Percentiles rank a stretch among this genome's conserved stretches.
Conservation (phyloP, 2,113 vertebrate genomes). For the Eretmochelys imbricata region DNA sequence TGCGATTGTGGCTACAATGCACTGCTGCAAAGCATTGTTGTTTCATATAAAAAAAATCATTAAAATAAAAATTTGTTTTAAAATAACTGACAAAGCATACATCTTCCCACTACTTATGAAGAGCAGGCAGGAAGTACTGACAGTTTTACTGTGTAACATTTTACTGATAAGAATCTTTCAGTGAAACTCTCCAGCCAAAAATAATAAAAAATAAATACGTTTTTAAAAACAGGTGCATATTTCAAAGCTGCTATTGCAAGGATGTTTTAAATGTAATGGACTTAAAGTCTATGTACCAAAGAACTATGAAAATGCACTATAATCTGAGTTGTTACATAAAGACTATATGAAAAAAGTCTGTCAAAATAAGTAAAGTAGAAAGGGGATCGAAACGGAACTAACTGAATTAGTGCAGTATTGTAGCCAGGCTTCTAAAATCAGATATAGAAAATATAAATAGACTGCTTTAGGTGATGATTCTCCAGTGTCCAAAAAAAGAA, state of each 20-base stretch:
- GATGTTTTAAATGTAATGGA: slow-evolving; percentile 78
- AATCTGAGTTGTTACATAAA: slow-evolving; percentile 73
- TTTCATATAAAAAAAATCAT: slow-evolving; percentile 72
- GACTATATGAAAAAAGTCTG: slow-evolving; percentile 76
- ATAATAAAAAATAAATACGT: slow-evolving; percentile 79
- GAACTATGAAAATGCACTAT: slow-evolving; percentile 76
- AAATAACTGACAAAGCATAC: slow-evolving; percentile 70
- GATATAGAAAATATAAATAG: slow-evolving; percentile 93
- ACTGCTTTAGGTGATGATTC: slow-evolving; percentile 86
- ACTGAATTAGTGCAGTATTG: slow-evolving; percentile 85
- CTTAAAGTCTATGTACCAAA: slow-evolving; percentile 77
- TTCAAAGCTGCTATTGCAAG: slow-evolving; percentile 78
- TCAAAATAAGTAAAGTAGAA: slow-evolving; percentile 78
- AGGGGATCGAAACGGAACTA: slow-evolving; percentile 82
- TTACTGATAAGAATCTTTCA: slow-evolving; percentile 73
- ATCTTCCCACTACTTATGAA: slow-evolving; percentile 71
- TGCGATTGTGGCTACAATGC: slow-evolving; percentile 88
- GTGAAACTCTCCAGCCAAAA: slow-evolving; percentile 80
- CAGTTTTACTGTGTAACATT: slow-evolving; percentile 75
- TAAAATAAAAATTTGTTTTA: slow-evolving; percentile 76
- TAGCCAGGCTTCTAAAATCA: slow-evolving; percentile 90
- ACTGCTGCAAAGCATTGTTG: slow-evolving; percentile 83
- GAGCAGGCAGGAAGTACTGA: slow-evolving; percentile 76
- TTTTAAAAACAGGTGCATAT: slow-evolving; percentile 78
- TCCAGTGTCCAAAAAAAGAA: slow-evolving; percentile 90